A percentile compares a stretch with the other conserved stretches of the same genome.
Conservation (phyloP, 2,797 vertebrate genomes). For the Monodelphis domestica region DNA sequence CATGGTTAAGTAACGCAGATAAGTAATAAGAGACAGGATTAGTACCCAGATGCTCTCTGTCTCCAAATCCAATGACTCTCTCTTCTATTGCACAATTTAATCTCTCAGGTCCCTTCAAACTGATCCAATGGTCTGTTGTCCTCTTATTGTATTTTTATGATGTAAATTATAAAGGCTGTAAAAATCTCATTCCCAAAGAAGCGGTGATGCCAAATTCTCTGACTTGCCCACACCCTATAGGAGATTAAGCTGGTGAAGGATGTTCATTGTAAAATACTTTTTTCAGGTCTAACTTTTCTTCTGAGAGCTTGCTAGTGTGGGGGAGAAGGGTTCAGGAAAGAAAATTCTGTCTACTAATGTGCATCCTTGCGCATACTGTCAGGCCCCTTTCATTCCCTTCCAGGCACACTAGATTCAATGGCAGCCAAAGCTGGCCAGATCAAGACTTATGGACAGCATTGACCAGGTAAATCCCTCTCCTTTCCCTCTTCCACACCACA, state of each 20-base stretch:
- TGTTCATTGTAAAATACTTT: neutral
- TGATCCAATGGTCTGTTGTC: neutral
- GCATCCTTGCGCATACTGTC: neutral
- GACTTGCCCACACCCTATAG: neutral
- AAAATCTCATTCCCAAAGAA: neutral
- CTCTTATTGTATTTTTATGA: neutral
- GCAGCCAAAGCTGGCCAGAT: neutral
- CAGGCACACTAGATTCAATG: neutral
- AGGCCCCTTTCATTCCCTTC: neutral
- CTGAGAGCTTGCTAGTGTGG: neutral
- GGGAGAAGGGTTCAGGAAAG: neutral
- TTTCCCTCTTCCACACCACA: neutral
- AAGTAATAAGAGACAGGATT: neutral
- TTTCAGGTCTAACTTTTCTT: neutral
- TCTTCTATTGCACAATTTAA: neutral
- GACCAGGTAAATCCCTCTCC: neutral
- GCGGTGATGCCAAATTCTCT: neutral
- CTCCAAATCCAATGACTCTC: neutral
- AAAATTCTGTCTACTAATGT: neutral
- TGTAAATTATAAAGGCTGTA: neutral
- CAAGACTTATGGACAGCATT: neutral
- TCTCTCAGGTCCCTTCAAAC: neutral
- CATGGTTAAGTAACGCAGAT: neutral
- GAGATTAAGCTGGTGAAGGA: neutral
- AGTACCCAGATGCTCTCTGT: neutral